These are phyloP conservation scores for Aplysina aerophoba DNA, from an alignment of 37 sponge, comb jelly and placozoan genomes.

Conservation along the genomic window DNA sequence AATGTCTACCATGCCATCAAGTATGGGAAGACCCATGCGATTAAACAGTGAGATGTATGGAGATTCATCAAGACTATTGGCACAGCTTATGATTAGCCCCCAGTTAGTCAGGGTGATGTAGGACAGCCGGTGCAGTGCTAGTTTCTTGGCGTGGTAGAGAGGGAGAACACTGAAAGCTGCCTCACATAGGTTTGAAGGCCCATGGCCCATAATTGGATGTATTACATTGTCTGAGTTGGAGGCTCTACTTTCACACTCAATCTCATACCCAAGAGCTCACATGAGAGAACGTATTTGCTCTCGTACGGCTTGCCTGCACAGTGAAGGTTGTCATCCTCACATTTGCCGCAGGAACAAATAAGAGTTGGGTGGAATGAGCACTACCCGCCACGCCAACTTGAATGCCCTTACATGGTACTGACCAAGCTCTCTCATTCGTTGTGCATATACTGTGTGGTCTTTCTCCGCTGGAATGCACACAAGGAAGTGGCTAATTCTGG, in stretches of 20 bases:
- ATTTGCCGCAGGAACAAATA: constrained; percentile 33
- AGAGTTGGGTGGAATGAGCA: constrained; percentile 40
- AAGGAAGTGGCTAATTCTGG: constrained; percentile 29
- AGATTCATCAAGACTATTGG: too few species aligned
- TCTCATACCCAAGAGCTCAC: constrained; percentile 36
- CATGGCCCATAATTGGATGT: constrained; percentile 16
- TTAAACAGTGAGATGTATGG: not conserved
- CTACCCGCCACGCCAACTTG: constrained; percentile 39
- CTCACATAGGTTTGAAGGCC: constrained; percentile 15
- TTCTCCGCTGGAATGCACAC: not conserved
- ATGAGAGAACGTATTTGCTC: constrained; percentile 3
- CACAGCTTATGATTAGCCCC: constrained; percentile 19
- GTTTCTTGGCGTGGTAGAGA: not conserved
- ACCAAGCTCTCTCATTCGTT: constrained; percentile 6
- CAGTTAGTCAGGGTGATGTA: constrained; percentile 7
- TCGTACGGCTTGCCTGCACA: constrained; percentile 35
- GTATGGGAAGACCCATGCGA: not conserved
- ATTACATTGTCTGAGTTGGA: not conserved
- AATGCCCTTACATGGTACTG: constrained; percentile 43
- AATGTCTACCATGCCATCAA: not conserved
- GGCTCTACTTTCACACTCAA: constrained; percentile 35
- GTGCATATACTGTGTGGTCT: constrained; percentile 20
- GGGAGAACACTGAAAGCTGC: constrained; percentile 2
- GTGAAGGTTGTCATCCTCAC: constrained; percentile 16
- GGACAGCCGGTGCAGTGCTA: not conserved